A percentile compares a stretch with the other conserved stretches of the same genome.
These are phyloP conservation scores for Prenolepis imparis DNA, from an alignment of 2,888 invertebrate species.

Conservation along the genomic window DNA sequence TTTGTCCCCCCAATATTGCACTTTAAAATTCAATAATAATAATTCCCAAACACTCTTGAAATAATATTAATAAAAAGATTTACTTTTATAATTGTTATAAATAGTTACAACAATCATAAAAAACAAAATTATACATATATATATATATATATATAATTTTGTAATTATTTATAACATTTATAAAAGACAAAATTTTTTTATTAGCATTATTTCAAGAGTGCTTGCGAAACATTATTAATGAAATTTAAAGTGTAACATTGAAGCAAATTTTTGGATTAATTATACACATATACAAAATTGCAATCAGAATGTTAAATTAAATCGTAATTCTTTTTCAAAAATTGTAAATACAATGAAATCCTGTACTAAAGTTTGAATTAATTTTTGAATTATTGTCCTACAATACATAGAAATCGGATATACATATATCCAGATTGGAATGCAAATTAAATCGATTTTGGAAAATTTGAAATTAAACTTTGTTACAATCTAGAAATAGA, in stretches of 20 bases:
- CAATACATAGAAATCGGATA: not conserved
- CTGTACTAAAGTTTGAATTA: conserved; percentile 19
- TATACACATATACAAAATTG: not conserved
- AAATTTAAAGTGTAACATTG: not conserved
- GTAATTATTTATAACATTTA: not conserved
- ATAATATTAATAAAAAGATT: no score
- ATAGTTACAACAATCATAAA: no score
- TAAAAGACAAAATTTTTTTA: not conserved
- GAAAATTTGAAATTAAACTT: conserved; percentile 29
- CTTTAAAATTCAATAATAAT: no score
- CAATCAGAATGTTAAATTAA: conserved; percentile 6
- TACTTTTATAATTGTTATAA: no score
- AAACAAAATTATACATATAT: no score
- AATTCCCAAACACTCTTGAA: no score
- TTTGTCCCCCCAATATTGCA: no score
- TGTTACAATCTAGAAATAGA: conserved; percentile 34
- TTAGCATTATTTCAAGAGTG: conserved; percentile 1
- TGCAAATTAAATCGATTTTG: conserved; percentile 39
- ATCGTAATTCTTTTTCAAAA: conserved; percentile 19
- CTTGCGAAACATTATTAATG: conserved; percentile 1
- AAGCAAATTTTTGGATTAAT: not conserved
- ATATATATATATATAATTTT: not conserved
- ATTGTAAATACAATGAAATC: not conserved
- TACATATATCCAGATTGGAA: conserved; percentile 7
- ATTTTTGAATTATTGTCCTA: conserved; percentile 14